Evolutionary conservation across 2,797 vertebrate genomes (phyloP), one percentile per base, ranked within the genome.

Genomic region (Urocyon cinereoargenteus): DNA sequence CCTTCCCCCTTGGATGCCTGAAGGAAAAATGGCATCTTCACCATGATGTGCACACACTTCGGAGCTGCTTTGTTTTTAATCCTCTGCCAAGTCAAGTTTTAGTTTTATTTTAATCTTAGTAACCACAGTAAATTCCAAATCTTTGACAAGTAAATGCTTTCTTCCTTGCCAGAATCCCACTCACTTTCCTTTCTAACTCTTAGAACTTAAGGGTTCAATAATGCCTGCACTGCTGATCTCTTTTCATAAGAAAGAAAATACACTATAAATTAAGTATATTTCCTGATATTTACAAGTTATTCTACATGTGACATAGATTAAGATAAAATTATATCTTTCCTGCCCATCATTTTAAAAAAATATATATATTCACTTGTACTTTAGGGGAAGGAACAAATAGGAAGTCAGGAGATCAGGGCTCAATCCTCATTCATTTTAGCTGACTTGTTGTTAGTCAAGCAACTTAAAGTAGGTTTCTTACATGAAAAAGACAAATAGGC

Each of bases 1-100:
- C 95, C 95, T 77, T 91, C 97, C 97, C 97, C 87, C 96, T 62
- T 22, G 94, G 97, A 95, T 3, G 94, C 96, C 98, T 93, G 53
- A 78, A 97, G 93, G 97, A 62, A 97, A 96, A 97, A 97, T 0
- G 97, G 64, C 70, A 87, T 92, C 94, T 91, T 94, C 75, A 64
- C 93, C 97, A 94, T 96, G 93, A 93, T 97, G 86, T 31, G 88
- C 78, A 95, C 91, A 89, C 96, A 98, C 91, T 92, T 88, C 77
- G 92, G 82, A 72, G 93, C 97, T 97, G 90, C 95, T 98, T 96
- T 51, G 70, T 93, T 98, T 98, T 98, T 97, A 98, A 98, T 97
- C 92, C 62, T 97, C 87, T 55, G 86, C 64, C 72, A 90, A 96
- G 96, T 97, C 95, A 96, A 97, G 90, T 97, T 98, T 98, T 97